These are phyloP conservation scores for Thamnophis elegans DNA, from an alignment of 2,797 vertebrate species.

Conservation along the genomic window DNA sequence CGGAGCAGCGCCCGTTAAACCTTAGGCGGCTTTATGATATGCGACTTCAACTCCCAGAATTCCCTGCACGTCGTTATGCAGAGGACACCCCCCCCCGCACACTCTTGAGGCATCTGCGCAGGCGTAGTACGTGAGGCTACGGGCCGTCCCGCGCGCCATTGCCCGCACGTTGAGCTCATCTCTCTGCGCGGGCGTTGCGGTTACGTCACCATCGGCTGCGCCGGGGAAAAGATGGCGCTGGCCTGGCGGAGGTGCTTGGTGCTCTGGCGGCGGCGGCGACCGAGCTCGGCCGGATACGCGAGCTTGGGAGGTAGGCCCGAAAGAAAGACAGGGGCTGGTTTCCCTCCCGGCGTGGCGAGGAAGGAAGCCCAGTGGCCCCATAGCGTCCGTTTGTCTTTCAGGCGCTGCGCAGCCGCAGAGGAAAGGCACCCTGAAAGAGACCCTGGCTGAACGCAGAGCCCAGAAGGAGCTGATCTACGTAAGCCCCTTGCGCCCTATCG, in stretches of 20 bases:
- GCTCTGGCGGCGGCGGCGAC: neutral
- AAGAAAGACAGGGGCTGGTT: neutral
- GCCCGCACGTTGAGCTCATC: neutral
- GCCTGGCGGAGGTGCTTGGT: neutral
- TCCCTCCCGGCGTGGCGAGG: neutral
- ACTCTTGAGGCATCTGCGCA: neutral
- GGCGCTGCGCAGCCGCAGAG: neutral
- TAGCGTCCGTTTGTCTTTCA: neutral
- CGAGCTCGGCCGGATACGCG: neutral
- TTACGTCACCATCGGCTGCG: neutral
- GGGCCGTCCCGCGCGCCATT: accelerated
- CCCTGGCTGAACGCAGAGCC: neutral
- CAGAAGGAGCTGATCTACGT: neutral
- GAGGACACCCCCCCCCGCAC: neutral
- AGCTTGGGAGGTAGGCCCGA: neutral
- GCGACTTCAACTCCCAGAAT: neutral
- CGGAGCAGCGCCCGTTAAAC: neutral
- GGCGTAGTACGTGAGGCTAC: no score
- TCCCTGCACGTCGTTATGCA: neutral
- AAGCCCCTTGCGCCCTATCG: neutral
- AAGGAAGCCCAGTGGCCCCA: neutral
- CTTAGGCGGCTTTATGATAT: neutral
- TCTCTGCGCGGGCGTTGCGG: neutral
- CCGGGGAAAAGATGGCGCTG: neutral
- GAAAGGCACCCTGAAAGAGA: neutral